Evolutionary conservation across 2,888 invertebrate species (phyloP).

Genomic region (Ormyrus thymus): DNA sequence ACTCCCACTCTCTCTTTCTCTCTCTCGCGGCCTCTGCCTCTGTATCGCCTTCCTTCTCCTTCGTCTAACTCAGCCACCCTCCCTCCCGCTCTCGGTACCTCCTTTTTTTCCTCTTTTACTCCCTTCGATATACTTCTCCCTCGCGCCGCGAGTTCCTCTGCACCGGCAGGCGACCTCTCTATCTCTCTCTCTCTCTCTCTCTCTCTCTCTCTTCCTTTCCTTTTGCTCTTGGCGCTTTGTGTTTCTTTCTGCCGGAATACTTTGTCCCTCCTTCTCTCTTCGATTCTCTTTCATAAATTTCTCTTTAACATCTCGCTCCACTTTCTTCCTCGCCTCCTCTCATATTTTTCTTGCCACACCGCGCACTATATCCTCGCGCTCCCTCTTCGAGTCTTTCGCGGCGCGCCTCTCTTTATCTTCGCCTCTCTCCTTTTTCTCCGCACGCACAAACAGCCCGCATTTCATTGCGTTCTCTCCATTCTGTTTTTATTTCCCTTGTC

Average conservation of each 20-base stretch:
- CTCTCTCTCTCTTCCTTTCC: constrained; percentile 9
- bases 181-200: not conserved
- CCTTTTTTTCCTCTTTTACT: constrained; percentile 35
- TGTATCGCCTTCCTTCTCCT: too few species aligned
- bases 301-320: constrained; percentile 29
- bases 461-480: constrained; percentile 3
- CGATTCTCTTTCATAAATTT: constrained; percentile 38
- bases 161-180: not conserved
- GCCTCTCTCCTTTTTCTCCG: too few species aligned
- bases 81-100: not conserved
- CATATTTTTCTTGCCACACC: constrained; percentile 33
- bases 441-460: not conserved
- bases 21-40: not conserved
- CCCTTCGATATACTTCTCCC: constrained; percentile 43
- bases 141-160: constrained; percentile 14
- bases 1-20: constrained; percentile 2
- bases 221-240: not conserved
- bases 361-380: not conserved
- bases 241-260: not conserved
- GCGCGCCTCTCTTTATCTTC: constrained; percentile 20
- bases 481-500: constrained; percentile 8
- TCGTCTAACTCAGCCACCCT: not conserved
- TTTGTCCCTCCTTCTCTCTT: constrained; percentile 16
- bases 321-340: constrained; percentile 12
- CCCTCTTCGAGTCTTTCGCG: not conserved